phyloP scores from a whole-genome alignment of 1,140 invertebrate species.

The Trinorchestia longiramus region DNA sequence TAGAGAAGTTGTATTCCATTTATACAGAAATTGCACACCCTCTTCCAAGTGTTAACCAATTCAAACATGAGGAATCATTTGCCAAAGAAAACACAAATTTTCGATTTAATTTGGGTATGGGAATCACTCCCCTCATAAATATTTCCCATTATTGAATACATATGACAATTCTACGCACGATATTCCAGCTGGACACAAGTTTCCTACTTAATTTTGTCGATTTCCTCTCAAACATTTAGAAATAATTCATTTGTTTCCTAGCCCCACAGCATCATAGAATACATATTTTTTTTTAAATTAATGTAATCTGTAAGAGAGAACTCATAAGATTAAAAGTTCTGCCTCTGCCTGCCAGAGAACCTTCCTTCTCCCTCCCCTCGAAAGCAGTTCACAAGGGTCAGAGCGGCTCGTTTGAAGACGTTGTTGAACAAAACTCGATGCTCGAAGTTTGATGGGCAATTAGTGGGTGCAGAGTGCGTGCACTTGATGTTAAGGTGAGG shows the following conservation, averaged over 20 bases:
- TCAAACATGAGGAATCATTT: too few species aligned
- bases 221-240: neutral
- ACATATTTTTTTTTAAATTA: neutral
- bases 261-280: neutral
- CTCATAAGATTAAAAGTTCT: neutral
- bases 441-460: conserved; percentile 44
- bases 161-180: neutral
- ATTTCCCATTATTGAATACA: neutral
- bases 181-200: neutral
- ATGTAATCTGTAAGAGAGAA: neutral
- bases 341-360: neutral
- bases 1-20: too few species aligned
- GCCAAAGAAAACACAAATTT: neutral
- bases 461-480: conserved; percentile 14
- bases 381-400: neutral
- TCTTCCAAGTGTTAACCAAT: too few species aligned
- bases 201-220: neutral
- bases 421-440: neutral
- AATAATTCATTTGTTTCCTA: neutral
- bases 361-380: neutral
- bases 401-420: conserved; percentile 40
- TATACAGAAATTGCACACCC: too few species aligned
- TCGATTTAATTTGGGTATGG: neutral
- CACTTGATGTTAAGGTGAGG: neutral
- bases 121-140: neutral